phyloP scores from a whole-genome alignment of 2,797 vertebrate species.

The Pangasius larnaudii region DNA sequence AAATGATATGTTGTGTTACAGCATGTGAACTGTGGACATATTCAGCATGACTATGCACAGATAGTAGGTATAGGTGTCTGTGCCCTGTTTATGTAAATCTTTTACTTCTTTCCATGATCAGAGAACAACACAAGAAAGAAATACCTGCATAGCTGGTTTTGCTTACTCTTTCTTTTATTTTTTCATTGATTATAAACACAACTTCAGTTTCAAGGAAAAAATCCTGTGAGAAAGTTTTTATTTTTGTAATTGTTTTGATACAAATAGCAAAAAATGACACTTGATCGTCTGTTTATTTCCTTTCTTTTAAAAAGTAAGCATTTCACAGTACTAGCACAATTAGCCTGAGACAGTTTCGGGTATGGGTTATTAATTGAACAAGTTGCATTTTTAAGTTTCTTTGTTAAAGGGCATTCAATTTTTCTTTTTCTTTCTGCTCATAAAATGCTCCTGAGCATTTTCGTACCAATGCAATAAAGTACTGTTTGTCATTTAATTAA shows the following conservation, averaged over 20 bases:
- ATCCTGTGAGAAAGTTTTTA: conserved; percentile 74
- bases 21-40: conserved; percentile 82
- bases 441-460: conserved; percentile 71
- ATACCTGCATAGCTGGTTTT: conserved; percentile 44
- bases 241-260: conserved; percentile 86
- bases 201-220: conserved; percentile 62
- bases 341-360: not conserved
- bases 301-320: conserved; percentile 61
- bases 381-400: conserved; percentile 51
- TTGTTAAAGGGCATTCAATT: conserved; percentile 64
- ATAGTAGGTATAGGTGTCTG: conserved; percentile 68
- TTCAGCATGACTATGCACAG: conserved; percentile 78
- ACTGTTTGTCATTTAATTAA: conserved; percentile 65
- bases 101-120: conserved; percentile 58
- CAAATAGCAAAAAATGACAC: conserved; percentile 66
- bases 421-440: conserved; percentile 74
- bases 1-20: conserved; percentile 64
- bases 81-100: conserved; percentile 67
- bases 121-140: conserved; percentile 51
- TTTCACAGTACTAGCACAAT: conserved; percentile 20
- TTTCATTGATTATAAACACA: conserved; percentile 62
- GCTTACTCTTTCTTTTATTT: conserved; percentile 63
- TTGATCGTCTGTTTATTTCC: conserved; percentile 63
- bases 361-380: not conserved
- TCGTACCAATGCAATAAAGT: conserved; percentile 83